A percentile compares a stretch with the other conserved stretches of the same genome.
Conservation (phyloP, 2,797 vertebrate species). For the Diplodus puntazzo region DNA sequence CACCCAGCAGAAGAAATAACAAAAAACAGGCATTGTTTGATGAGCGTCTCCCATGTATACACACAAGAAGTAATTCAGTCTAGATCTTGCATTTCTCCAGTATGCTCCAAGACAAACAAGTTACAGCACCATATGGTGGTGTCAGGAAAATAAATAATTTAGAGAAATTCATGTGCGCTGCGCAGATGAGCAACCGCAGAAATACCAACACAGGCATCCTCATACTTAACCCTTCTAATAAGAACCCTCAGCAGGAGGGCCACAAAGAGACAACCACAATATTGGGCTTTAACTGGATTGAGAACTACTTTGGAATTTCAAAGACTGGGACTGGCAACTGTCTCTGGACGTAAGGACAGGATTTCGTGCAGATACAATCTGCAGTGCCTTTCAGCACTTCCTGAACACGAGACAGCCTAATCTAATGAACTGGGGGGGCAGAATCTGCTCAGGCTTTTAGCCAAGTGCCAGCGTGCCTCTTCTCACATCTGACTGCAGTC, state of each 20-base stretch:
- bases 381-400: slow-evolving; percentile 89
- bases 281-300: slow-evolving; percentile 82
- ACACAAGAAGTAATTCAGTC: slow-evolving; percentile 73
- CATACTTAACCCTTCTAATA: slow-evolving; percentile 83
- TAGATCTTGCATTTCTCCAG: slow-evolving; percentile 75
- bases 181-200: slow-evolving; percentile 80
- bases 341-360: slow-evolving; percentile 79
- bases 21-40: slow-evolving; percentile 81
- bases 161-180: slow-evolving; percentile 80
- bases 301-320: slow-evolving; percentile 86
- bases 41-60: slow-evolving; percentile 81
- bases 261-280: slow-evolving; percentile 62
- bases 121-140: slow-evolving; percentile 81
- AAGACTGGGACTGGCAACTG: slow-evolving; percentile 83
- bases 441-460: slow-evolving; percentile 84
- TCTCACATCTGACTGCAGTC: slow-evolving; percentile 78
- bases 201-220: slow-evolving; percentile 84
- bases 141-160: slow-evolving; percentile 87
- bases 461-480: slow-evolving; percentile 73
- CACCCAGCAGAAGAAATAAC: slow-evolving; percentile 77
- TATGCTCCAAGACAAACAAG: slow-evolving; percentile 83
- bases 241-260: slow-evolving; percentile 69
- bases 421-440: slow-evolving; percentile 82
- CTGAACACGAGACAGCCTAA: slow-evolving; percentile 86
- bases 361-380: slow-evolving; percentile 85